These are phyloP conservation scores for Cybosia mesomella DNA, from an alignment of 2,888 invertebrate genomes.

Conservation along the genomic window DNA sequence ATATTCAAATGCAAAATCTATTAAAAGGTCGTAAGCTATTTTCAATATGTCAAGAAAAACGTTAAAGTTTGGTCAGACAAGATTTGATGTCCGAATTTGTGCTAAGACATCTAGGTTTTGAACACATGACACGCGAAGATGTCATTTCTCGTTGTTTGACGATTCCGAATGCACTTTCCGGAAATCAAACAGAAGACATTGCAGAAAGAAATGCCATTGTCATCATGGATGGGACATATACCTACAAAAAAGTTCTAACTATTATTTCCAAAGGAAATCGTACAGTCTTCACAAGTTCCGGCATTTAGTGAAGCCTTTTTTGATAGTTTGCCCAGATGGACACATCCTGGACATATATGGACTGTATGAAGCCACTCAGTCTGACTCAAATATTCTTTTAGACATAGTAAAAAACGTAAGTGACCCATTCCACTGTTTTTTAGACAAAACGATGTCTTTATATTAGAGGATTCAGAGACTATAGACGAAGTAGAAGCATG, in stretches of 20 bases:
- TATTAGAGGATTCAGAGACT: too few relatives aligned
- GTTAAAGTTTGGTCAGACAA: not conserved
- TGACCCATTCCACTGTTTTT: too few relatives aligned
- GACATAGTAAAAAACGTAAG: too few relatives aligned
- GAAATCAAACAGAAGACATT: too few relatives aligned
- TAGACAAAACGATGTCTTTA: too few relatives aligned
- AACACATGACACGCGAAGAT: not conserved
- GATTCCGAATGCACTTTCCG: too few relatives aligned
- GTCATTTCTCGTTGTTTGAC: not conserved
- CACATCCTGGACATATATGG: conserved; percentile 11
- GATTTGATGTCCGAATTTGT: not conserved
- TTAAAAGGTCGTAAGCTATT: too few relatives aligned
- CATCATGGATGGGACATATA: too few relatives aligned
- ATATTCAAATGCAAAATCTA: too few relatives aligned
- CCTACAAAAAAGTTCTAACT: too few relatives aligned
- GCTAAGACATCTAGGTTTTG: not conserved
- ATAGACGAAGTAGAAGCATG: too few relatives aligned
- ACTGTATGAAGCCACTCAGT: not conserved
- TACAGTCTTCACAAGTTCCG: conserved; percentile 1
- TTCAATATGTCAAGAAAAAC: not conserved
- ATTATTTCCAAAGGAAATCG: not conserved
- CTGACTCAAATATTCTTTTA: not conserved
- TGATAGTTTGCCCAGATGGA: conserved; percentile 11
- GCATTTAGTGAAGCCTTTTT: conserved; percentile 5
- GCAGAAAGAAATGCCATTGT: too few relatives aligned